Conservation (phyloP, 1,140 invertebrate species). For the Diachasma alloeum region DNA sequence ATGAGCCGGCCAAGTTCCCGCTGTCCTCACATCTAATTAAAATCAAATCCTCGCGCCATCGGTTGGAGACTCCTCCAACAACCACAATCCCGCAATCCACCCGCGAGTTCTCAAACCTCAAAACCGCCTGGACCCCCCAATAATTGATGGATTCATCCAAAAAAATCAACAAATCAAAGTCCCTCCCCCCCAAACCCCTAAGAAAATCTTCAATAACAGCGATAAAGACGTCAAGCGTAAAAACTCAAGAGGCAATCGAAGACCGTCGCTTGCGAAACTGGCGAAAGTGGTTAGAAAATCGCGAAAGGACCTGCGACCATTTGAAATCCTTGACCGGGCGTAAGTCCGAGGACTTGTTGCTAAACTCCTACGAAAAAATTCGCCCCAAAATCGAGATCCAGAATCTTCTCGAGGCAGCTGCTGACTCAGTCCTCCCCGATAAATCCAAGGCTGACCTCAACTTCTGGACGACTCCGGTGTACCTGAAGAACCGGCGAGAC, state of each 20-base stretch:
- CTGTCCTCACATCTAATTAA: neutral
- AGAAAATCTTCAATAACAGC: neutral
- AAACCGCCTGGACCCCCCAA: neutral
- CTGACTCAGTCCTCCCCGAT: constrained; percentile 41
- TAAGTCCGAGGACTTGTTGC: constrained; percentile 49
- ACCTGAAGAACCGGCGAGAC: constrained; percentile 20
- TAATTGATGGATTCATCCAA: neutral
- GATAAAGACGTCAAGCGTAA: neutral
- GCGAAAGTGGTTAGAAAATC: neutral
- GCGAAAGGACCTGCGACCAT: neutral
- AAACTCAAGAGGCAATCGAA: neutral
- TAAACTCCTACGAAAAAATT: constrained; percentile 47
- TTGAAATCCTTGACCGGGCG: constrained; percentile 31
- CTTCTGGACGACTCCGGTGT: constrained; percentile 40
- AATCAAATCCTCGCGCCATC: neutral
- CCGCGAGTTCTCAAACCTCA: neutral
- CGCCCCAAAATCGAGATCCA: constrained; percentile 43
- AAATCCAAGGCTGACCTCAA: constrained; percentile 47
- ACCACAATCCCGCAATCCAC: neutral
- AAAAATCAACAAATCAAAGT: neutral
- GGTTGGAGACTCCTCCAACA: neutral
- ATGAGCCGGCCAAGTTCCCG: neutral
- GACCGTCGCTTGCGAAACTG: neutral
- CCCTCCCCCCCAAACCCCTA: neutral
- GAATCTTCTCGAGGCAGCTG: constrained; percentile 50